Evolutionary conservation across 2,888 invertebrate species (phyloP), one percentile per base, ranked within the genome.

Genomic region (Oligia strigilis): DNA sequence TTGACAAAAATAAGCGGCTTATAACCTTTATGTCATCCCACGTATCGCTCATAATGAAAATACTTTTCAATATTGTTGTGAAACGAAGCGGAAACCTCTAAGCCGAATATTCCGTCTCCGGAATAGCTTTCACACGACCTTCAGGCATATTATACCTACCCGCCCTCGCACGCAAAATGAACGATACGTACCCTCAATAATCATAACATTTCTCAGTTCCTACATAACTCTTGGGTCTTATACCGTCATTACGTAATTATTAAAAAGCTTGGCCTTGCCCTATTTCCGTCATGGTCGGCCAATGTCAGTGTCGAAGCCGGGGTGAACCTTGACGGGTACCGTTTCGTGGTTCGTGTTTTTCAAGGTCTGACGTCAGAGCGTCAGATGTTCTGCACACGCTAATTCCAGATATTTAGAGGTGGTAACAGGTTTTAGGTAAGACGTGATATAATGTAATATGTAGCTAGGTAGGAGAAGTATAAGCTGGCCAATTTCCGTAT

Each of bases 261-360:
- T 84, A 79, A 85, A 86, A 88, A 85, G 80, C 86, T 75, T 84
- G 92, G 88, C 94, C 94, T 94, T 93, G 94, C 88, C 92, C 92
- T 92, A 93, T 92, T 93, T 92, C 75, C 85, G 91, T 90, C 90
- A 90, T 91, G 91, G 92, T 90, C 92, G 93, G 92, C 90, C 94
- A 94, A 94, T 94, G 94, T 93, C 94, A 94, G 92, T 93, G 93
- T 90, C 93, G 89, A 80, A 83, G 64, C 55, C 58, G 82, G 75
- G 83, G 72, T 55, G 74, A 85, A 88, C 89, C 89, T 89, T 89
- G 87, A 76, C 85, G 84, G 77, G 83, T 84, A 86, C 72, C 72
- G 72, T 82, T 86, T 87, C 84, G 87, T 88, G 87, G 89, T 86
- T 87, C 69, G 77, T 70, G 79, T 75, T 88, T 87, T 85, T 77